Evolutionary conservation across 2,888 invertebrate species (phyloP).

Genomic region (Andrena bucephala): DNA sequence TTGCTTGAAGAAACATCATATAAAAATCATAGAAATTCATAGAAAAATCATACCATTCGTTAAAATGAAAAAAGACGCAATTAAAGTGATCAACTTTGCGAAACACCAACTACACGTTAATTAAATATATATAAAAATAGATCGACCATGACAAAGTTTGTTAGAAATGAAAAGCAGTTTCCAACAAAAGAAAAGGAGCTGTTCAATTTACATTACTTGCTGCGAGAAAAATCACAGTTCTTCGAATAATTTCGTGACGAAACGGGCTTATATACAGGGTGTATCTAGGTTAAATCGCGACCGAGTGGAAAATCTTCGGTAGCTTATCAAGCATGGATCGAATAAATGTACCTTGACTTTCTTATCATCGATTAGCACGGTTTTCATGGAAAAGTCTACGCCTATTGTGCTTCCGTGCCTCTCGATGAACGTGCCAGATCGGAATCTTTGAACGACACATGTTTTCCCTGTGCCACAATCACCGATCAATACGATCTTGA

Average conservation of each 20-base stretch:
- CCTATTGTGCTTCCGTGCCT: conserved; percentile 98
- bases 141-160: neutral
- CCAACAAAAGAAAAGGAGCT: neutral
- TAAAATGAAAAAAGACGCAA: neutral
- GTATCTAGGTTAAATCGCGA: conserved; percentile 35
- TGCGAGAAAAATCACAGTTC: neutral
- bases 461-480: conserved; percentile 97
- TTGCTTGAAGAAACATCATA: neutral
- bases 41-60: neutral
- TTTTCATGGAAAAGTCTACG: conserved; percentile 99
- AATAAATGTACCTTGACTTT: conserved; percentile 92
- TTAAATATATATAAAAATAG: neutral
- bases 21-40: too few relatives aligned
- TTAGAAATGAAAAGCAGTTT: neutral
- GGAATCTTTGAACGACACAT: conserved; percentile 97
- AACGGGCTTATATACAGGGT: neutral
- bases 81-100: neutral
- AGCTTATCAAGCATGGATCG: conserved; percentile 2
- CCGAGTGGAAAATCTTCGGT: neutral
- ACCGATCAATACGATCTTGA: conserved; percentile 97
- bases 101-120: neutral
- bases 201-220: neutral
- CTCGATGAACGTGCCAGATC: conserved; percentile 97
- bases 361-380: conserved; percentile 96
- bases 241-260: neutral